Percentiles rank a stretch among this genome's conserved stretches.
phyloP scores from a whole-genome alignment of 2,113 vertebrate genomes.

The Halcyon malimbica region DNA sequence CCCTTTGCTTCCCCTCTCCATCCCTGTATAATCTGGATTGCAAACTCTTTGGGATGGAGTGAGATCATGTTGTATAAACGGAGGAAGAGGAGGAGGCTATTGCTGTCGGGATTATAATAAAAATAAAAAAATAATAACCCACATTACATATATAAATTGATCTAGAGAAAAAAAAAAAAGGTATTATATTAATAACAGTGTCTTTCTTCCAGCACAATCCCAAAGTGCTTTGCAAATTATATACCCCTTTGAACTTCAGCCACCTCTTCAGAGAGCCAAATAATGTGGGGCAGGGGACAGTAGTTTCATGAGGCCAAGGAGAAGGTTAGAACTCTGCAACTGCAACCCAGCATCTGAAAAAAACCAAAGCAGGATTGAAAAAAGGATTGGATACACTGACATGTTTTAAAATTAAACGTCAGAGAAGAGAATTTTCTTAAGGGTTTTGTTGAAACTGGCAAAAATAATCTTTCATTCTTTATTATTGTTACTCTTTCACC shows the following conservation, averaged over 20 bases:
- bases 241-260: constrained; percentile 52
- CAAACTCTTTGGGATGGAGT: not conserved
- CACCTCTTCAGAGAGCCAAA: constrained; percentile 56
- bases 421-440: constrained; percentile 49
- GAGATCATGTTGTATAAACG: not conserved
- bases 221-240: constrained; percentile 59
- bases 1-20: not conserved
- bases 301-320: constrained; percentile 17
- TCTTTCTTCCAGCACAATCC: constrained; percentile 19
- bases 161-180: not conserved
- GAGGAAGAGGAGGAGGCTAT: not conserved
- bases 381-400: not conserved
- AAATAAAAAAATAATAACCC: not conserved
- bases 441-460: constrained; percentile 63
- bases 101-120: not conserved
- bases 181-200: constrained; percentile 25
- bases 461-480: constrained; percentile 59
- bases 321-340: constrained; percentile 30
- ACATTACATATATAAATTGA: not conserved
- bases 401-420: constrained; percentile 55
- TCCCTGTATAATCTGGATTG: not conserved
- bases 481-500: constrained; percentile 71
- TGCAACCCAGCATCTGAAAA: constrained; percentile 19
- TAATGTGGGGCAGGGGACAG: constrained; percentile 34
- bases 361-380: constrained; percentile 16